Evolutionary conservation across 1,140 invertebrate species (phyloP).

Genomic region (Phymorhynchus buccinoides): DNA sequence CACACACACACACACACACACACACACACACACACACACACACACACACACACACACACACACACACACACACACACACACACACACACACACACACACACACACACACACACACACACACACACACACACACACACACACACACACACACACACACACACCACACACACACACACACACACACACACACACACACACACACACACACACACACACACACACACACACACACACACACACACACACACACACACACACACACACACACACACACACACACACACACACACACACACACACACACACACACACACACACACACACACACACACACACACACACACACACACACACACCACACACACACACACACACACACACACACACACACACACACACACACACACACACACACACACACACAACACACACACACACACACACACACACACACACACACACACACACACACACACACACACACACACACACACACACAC

Average conservation of each 20-base stretch:
- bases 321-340: not conserved
- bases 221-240: too few relatives aligned
- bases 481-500: not conserved
- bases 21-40: too few relatives aligned
- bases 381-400: not conserved
- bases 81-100: too few relatives aligned
- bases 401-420: not conserved
- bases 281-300: not conserved
- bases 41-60: too few relatives aligned
- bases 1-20: too few relatives aligned
- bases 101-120: too few relatives aligned
- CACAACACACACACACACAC: not conserved
- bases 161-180: too few relatives aligned
- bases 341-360: not conserved
- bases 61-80: too few relatives aligned
- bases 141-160: too few relatives aligned
- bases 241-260: not conserved
- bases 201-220: too few relatives aligned
- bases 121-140: too few relatives aligned
- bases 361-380: not conserved
- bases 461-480: not conserved
- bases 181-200: too few relatives aligned
- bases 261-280: not conserved
- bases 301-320: not conserved
- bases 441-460: not conserved